Conservation (phyloP, 2,113 vertebrate genomes). For the Ceuthmochares aereus region DNA sequence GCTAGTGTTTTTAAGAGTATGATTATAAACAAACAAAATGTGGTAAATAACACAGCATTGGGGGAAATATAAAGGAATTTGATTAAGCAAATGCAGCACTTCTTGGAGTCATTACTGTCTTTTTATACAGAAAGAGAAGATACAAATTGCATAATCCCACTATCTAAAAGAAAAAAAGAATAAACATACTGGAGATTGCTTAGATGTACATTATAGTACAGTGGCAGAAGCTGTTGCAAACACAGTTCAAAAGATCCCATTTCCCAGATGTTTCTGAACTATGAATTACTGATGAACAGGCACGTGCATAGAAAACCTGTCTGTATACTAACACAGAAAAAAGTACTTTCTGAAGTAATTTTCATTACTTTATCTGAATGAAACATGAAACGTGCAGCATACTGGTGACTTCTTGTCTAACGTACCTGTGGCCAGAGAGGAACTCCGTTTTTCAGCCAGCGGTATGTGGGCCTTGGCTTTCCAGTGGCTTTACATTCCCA, state of each 20-base stretch:
- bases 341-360: not conserved
- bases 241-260: not conserved
- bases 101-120: not conserved
- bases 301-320: not conserved
- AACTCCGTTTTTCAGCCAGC: constrained; percentile 90
- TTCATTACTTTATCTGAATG: not conserved
- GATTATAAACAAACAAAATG: not conserved
- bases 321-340: not conserved
- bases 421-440: constrained; percentile 86
- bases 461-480: constrained; percentile 91
- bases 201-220: not conserved
- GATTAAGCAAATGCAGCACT: not conserved
- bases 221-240: not conserved
- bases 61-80: not conserved
- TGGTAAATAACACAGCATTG: not conserved
- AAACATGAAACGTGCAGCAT: not conserved
- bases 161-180: not conserved
- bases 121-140: not conserved
- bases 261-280: not conserved
- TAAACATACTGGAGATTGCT: not conserved
- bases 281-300: not conserved
- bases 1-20: not conserved
- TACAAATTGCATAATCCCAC: not conserved
- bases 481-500: constrained; percentile 95
- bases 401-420: not conserved